Percentiles rank a stretch among this genome's conserved stretches.
phyloP scores from a whole-genome alignment of 37 sponge, comb jelly and placozoan genomes.

The Axinella damicornis region DNA sequence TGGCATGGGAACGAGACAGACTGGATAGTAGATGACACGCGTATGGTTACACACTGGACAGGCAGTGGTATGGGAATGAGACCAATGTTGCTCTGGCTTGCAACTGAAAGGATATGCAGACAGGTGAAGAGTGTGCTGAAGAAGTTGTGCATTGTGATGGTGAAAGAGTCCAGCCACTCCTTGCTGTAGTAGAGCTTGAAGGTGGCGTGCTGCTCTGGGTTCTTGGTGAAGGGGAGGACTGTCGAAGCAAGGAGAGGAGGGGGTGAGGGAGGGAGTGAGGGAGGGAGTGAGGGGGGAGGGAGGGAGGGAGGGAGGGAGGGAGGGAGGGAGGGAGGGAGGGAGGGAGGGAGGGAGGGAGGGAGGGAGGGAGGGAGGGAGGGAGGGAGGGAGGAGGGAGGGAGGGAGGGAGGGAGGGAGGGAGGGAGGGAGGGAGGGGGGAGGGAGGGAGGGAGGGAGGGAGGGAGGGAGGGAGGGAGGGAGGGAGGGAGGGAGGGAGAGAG shows the following conservation, averaged over 20 bases:
- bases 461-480: constrained; percentile 89
- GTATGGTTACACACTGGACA: too few species aligned
- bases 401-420: too few species aligned
- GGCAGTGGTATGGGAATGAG: too few species aligned
- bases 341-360: not conserved
- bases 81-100: too few species aligned
- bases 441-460: too few species aligned
- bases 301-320: too few species aligned
- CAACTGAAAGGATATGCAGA: constrained; percentile 83
- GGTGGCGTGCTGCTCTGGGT: constrained; percentile 78
- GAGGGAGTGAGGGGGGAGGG: too few species aligned
- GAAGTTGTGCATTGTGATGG: constrained; percentile 88
- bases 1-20: too few species aligned
- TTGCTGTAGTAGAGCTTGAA: constrained; percentile 88
- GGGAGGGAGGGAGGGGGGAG: too few species aligned
- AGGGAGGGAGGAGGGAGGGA: too few species aligned
- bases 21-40: too few species aligned
- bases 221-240: constrained; percentile 88
- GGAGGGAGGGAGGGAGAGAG: not conserved
- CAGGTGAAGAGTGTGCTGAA: constrained; percentile 88
- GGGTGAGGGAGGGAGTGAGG: not conserved
- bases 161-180: constrained; percentile 84
- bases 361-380: not conserved
- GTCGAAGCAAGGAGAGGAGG: not conserved
- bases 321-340: too few species aligned